Evolutionary conservation across 2,113 vertebrate genomes (phyloP), one percentile per base, ranked within the genome.

Genomic region (Oxyura jamaicensis): DNA sequence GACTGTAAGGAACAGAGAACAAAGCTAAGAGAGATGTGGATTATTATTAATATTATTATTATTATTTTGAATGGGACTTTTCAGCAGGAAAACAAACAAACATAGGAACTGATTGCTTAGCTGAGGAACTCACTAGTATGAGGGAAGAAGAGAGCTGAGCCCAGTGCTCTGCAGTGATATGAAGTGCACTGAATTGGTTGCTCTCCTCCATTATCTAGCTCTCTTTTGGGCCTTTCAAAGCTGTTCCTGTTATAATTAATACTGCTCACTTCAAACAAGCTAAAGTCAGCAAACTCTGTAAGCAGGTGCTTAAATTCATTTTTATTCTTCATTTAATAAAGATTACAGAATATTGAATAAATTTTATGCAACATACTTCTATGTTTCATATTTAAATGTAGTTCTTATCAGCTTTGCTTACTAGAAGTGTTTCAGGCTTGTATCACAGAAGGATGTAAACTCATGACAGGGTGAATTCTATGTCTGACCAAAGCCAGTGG

Each of bases 181-280:
- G 58, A 93, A 22, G 19, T 0, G 0, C 20, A 25, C 6, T 52
- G 33, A 55, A 39, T 8, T 41, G 28, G 12, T 4, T 55, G 10
- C 41, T 76, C 10, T 55, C 2, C 2, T 19, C 60, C 29, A 23
- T 25, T 74, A 19, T 3, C 11, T 75, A 18, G 3, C 11, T 75
- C 21, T 66, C 35, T 35, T 86, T 77, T 83, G 44, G 15, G 35
- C 6, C 59, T 33, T 39, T 78, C 17, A 65, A 78, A 62, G 29
- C 35, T 67, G 20, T 72, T 86, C 19, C 29, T 42, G 10, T 55
- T 59, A 31, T 13, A 41, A 60, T 67, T 65, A 68, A 31, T 44
- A 17, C 22, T 44, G 21, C 41, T 44, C 4, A 6, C 67, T 91
- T 90, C 76, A 72, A 90, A 60, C 16, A 25, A 72, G 59, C 10